These are phyloP conservation scores for Petrolisthes cinctipes DNA, from an alignment of 2,888 invertebrate genomes.

Conservation along the genomic window DNA sequence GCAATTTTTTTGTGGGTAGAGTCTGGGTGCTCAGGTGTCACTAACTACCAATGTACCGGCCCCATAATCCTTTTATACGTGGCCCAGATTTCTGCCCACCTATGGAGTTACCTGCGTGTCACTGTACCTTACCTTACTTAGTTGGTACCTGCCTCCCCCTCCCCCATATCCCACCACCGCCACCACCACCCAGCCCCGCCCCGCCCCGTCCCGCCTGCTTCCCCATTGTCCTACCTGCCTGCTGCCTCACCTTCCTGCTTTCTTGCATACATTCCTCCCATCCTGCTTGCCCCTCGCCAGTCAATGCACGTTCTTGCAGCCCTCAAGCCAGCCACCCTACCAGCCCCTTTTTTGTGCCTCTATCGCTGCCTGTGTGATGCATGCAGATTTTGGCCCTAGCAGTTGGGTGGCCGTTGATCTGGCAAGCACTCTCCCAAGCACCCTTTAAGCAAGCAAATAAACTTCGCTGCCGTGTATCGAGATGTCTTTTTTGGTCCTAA, in stretches of 20 bases:
- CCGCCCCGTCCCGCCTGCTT: neutral
- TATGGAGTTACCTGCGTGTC: slow-evolving; percentile 17
- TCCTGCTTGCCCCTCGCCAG: neutral
- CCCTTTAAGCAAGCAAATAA: neutral
- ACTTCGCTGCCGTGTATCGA: neutral
- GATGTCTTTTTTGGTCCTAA: neutral
- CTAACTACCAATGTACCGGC: neutral
- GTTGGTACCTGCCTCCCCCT: slow-evolving; percentile 17
- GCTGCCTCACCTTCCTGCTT: neutral
- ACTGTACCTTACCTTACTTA: slow-evolving; percentile 26
- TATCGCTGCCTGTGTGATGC: neutral
- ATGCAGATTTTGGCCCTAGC: neutral
- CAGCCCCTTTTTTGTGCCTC: slow-evolving; percentile 8
- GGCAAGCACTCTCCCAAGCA: neutral
- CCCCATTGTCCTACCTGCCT: slow-evolving; percentile 23
- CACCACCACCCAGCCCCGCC: neutral
- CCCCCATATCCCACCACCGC: neutral
- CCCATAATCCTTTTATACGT: neutral
- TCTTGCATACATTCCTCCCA: slow-evolving; percentile 19
- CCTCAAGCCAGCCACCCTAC: neutral
- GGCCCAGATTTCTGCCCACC: neutral
- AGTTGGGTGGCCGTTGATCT: slow-evolving; percentile 16
- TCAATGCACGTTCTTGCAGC: slow-evolving; percentile 23
- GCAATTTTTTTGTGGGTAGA: no score
- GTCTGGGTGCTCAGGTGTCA: neutral